phyloP scores from a whole-genome alignment of 2,113 vertebrate species.

The Procavia capensis region DNA sequence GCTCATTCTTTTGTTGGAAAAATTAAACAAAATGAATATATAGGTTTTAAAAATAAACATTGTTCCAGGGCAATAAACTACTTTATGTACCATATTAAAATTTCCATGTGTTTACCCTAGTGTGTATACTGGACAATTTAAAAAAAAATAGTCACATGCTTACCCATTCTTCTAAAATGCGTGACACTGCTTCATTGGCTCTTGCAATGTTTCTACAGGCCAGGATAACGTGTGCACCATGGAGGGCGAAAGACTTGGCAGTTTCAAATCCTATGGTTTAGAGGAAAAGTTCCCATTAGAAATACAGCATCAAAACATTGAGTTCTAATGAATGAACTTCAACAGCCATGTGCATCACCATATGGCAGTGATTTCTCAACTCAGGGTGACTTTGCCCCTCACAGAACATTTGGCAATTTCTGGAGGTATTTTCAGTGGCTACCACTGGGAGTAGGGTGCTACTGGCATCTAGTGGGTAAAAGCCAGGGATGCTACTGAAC shows the following conservation, averaged over 20 bases:
- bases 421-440: not conserved
- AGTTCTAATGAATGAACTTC: accelerated
- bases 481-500: not conserved
- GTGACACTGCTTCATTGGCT: slow-evolving; percentile 89
- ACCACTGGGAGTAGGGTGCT: not conserved
- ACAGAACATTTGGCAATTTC: not conserved
- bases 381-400: not conserved
- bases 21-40: slow-evolving; percentile 21
- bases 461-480: not conserved
- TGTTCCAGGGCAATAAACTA: slow-evolving; percentile 70
- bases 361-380: not conserved
- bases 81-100: not conserved
- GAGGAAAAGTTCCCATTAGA: slow-evolving; percentile 80
- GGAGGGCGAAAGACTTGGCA: slow-evolving; percentile 96
- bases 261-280: slow-evolving; percentile 94
- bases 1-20: slow-evolving; percentile 28
- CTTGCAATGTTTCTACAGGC: slow-evolving; percentile 92
- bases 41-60: slow-evolving; percentile 55
- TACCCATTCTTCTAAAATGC: slow-evolving; percentile 95
- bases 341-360: accelerated
- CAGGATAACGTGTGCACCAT: slow-evolving; percentile 95
- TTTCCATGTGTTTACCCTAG: not conserved
- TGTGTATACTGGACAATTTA: not conserved
- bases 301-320: not conserved
- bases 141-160: slow-evolving; percentile 75